A percentile compares a stretch with the other conserved stretches of the same genome.
phyloP scores from a whole-genome alignment of 2,888 invertebrate species.

The Sphecodes monilicornis region DNA sequence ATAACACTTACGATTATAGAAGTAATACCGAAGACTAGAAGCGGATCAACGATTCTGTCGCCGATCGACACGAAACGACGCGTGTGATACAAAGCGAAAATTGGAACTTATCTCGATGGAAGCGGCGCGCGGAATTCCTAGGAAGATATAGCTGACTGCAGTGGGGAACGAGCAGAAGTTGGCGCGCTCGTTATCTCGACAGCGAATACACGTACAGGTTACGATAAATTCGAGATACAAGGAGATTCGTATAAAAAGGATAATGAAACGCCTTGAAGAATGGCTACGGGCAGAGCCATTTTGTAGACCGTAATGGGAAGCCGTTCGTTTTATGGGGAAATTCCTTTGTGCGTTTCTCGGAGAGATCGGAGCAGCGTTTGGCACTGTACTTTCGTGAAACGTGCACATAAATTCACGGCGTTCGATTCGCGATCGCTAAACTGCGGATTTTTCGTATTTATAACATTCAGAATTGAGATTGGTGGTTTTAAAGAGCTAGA shows the following conservation, averaged over 20 bases:
- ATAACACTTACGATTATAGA: conserved; percentile 43
- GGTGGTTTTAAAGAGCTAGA: background rate
- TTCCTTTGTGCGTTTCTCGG: conserved; percentile 47
- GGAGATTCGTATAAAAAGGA: background rate
- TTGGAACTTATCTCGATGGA: conserved; percentile 10
- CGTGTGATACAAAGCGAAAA: conserved; percentile 21
- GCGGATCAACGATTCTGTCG: conserved; percentile 33
- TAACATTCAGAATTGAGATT: background rate
- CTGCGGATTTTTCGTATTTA: background rate
- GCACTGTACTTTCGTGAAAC: background rate
- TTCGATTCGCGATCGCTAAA: background rate
- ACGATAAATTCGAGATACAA: conserved; percentile 13
- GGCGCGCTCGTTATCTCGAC: background rate
- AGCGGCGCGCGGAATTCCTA: conserved; percentile 27
- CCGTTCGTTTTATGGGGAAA: conserved; percentile 30
- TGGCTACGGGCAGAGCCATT: background rate
- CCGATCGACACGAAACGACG: background rate
- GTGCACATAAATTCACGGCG: background rate
- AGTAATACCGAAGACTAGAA: conserved; percentile 71
- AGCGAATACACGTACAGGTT: background rate
- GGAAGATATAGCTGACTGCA: conserved; percentile 22
- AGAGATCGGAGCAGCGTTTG: conserved; percentile 1
- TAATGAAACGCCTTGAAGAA: background rate
- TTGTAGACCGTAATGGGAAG: conserved; percentile 41
- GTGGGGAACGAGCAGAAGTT: background rate